These are phyloP conservation scores for Fabriciana adippe DNA, from an alignment of 2,888 invertebrate genomes.

Conservation along the genomic window DNA sequence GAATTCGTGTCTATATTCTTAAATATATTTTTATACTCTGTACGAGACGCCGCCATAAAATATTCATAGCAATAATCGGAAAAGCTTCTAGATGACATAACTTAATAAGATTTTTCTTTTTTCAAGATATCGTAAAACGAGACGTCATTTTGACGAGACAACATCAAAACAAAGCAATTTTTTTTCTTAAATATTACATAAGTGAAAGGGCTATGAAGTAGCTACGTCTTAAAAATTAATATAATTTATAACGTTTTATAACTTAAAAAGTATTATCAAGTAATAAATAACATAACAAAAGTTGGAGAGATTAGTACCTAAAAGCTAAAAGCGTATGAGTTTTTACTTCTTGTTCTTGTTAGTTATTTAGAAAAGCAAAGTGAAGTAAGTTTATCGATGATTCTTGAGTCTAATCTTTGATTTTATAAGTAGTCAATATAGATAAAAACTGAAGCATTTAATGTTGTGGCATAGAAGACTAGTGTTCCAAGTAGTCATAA, in stretches of 20 bases:
- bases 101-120: conserved; percentile 23
- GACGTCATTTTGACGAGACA: conserved; percentile 6
- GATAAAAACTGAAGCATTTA: too few relatives aligned
- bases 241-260: neutral
- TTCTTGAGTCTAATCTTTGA: too few relatives aligned
- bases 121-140: conserved; percentile 21
- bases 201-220: neutral
- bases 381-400: too few relatives aligned
- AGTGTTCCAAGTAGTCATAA: too few relatives aligned
- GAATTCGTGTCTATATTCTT: neutral
- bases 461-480: too few relatives aligned
- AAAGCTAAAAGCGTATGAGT: too few relatives aligned
- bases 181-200: conserved; percentile 10
- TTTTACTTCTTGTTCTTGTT: too few relatives aligned
- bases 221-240: neutral
- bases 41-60: conserved; percentile 21
- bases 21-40: conserved; percentile 2
- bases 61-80: conserved; percentile 28
- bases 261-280: too few relatives aligned
- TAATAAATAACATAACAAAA: too few relatives aligned
- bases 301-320: too few relatives aligned
- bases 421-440: too few relatives aligned
- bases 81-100: conserved; percentile 21
- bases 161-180: neutral
- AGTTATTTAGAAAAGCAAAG: too few relatives aligned